Conservation (phyloP, 2,113 vertebrate genomes). For the Coregonus clupeaformis region DNA sequence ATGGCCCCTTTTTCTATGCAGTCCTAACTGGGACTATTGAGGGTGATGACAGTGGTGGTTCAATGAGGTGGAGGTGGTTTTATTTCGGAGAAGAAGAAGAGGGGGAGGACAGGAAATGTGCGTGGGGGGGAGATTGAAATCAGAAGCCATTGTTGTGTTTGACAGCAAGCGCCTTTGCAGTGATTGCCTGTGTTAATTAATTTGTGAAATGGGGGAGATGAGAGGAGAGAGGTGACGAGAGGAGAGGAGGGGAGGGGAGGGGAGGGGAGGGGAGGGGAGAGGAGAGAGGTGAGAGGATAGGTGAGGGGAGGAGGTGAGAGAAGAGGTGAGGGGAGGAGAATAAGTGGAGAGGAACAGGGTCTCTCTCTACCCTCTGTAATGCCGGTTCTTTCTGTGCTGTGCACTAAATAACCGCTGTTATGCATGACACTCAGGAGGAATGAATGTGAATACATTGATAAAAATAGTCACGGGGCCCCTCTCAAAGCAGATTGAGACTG, state of each 20-base stretch:
- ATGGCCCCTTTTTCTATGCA: constrained; percentile 51
- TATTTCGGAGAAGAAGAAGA: neutral
- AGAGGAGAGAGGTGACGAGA: no score
- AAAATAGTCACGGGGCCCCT: no score
- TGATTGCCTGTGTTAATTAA: constrained; percentile 72
- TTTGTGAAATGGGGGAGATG: constrained; percentile 63
- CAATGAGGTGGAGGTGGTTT: constrained; percentile 19
- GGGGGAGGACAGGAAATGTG: neutral
- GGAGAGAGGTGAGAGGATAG: no score
- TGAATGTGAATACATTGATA: no score
- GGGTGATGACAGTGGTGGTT: constrained; percentile 14
- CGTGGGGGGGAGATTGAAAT: constrained; percentile 56
- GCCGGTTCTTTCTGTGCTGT: no score
- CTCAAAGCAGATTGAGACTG: no score
- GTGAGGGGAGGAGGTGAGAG: no score
- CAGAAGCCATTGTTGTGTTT: constrained; percentile 69
- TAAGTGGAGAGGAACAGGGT: no score
- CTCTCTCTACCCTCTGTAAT: no score
- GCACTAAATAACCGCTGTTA: no score
- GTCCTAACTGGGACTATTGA: constrained; percentile 41
- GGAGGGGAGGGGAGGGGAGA: constrained; percentile 26
- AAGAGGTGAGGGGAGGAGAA: no score
- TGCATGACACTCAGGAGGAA: no score
- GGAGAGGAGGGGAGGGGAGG: constrained; percentile 2
- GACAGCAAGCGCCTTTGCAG: constrained; percentile 72